phyloP scores from a whole-genome alignment of 2,888 invertebrate species.

The Empis stercorea region DNA sequence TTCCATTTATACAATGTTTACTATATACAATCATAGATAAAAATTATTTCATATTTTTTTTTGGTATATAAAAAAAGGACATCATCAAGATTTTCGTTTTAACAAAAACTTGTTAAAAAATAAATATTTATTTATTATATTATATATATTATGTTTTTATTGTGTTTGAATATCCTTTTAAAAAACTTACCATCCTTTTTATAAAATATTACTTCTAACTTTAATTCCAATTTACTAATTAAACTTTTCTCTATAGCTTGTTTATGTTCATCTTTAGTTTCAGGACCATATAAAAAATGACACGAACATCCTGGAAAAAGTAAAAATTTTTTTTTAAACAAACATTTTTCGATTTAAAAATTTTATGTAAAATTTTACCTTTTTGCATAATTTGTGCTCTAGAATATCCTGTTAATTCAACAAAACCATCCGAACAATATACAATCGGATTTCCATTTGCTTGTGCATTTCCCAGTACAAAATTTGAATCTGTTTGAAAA shows the following conservation, averaged over 20 bases:
- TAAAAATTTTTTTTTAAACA: too few species aligned
- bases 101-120: too few species aligned
- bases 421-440: constrained; percentile 93
- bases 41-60: too few species aligned
- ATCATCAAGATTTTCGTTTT: too few species aligned
- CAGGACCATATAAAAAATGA: constrained; percentile 84
- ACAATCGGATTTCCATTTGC: constrained; percentile 83
- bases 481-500: constrained; percentile 72
- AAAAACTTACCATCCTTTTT: constrained; percentile 80
- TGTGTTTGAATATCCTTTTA: too few species aligned
- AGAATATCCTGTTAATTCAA: constrained; percentile 86
- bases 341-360: too few species aligned
- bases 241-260: constrained; percentile 79
- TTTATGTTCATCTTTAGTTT: constrained; percentile 80
- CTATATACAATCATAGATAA: too few species aligned
- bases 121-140: too few species aligned
- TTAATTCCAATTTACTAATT: constrained; percentile 81
- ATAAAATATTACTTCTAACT: constrained; percentile 88
- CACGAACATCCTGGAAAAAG: constrained; percentile 60
- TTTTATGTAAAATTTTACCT: constrained; percentile 31
- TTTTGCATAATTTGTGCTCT: constrained; percentile 95
- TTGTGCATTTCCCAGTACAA: constrained; percentile 91
- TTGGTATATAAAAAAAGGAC: too few species aligned
- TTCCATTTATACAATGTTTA: too few species aligned
- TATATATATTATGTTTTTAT: too few species aligned